Conservation (phyloP, 2,113 vertebrate genomes). For the Sisor rabdophorus region DNA sequence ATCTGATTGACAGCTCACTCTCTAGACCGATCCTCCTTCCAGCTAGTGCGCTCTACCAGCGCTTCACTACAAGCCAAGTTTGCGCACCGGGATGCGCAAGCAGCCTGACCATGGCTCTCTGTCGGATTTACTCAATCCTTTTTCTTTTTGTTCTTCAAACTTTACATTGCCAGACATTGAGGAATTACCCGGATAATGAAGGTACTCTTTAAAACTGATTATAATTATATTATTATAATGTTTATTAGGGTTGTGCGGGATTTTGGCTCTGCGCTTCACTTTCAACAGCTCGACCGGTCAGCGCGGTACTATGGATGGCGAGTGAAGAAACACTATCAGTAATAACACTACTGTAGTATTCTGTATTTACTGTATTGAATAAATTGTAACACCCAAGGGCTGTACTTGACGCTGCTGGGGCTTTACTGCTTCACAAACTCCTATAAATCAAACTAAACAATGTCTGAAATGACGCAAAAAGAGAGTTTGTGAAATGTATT, state of each 20-base stretch:
- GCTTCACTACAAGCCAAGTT: slow-evolving; percentile 49
- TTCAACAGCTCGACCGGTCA: background rate
- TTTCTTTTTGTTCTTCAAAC: slow-evolving; percentile 39
- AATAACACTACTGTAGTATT: no score
- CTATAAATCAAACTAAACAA: background rate
- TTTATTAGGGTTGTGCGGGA: background rate
- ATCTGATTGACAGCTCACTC: slow-evolving; percentile 35
- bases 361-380: no score
- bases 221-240: slow-evolving; percentile 5
- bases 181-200: slow-evolving; percentile 58
- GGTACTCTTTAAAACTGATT: slow-evolving; percentile 39
- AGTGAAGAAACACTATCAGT: background rate
- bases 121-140: slow-evolving; percentile 52
- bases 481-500: background rate
- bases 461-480: background rate
- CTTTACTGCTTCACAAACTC: background rate
- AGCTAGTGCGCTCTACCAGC: slow-evolving; percentile 8
- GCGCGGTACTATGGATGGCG: no score
- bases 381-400: background rate
- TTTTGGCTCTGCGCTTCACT: background rate
- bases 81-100: slow-evolving; percentile 57
- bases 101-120: slow-evolving; percentile 54
- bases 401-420: background rate
- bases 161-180: slow-evolving; percentile 42
- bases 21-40: slow-evolving; percentile 44